A percentile compares a stretch with the other conserved stretches of the same genome.
Conservation (phyloP, 2,888 invertebrate species). For the Papilio gigon region DNA sequence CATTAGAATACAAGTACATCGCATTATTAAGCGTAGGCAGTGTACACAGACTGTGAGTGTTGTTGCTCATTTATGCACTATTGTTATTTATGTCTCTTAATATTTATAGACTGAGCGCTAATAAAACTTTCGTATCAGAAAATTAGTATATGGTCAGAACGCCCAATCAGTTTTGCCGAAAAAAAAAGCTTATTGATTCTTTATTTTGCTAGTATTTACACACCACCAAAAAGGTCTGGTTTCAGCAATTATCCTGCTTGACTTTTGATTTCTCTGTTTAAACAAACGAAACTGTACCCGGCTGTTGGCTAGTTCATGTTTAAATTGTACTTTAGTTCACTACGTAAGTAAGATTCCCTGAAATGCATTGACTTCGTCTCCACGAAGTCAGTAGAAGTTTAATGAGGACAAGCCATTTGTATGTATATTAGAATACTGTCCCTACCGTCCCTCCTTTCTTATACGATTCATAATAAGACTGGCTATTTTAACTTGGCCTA, state of each 20-base stretch:
- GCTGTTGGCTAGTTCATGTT: neutral
- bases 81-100: neutral
- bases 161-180: neutral
- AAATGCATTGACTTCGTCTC: neutral
- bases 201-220: too few relatives aligned
- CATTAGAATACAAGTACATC: neutral
- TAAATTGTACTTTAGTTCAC: neutral
- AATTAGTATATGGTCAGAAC: neutral
- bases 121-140: too few relatives aligned
- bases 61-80: neutral
- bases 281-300: too few relatives aligned
- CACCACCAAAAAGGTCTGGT: too few relatives aligned
- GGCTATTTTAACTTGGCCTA: neutral
- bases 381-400: slow-evolving; percentile 8
- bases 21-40: slow-evolving; percentile 19
- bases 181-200: too few relatives aligned
- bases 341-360: neutral
- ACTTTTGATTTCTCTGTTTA: too few relatives aligned
- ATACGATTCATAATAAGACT: neutral
- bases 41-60: neutral
- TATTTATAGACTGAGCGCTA: neutral
- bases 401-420: slow-evolving; percentile 9
- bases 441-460: neutral
- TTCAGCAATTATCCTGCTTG: too few relatives aligned
- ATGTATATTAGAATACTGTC: slow-evolving; percentile 7